Evolutionary conservation across 2,888 invertebrate species (phyloP), one percentile per base, ranked within the genome.

Genomic region (Tachina lurida): DNA sequence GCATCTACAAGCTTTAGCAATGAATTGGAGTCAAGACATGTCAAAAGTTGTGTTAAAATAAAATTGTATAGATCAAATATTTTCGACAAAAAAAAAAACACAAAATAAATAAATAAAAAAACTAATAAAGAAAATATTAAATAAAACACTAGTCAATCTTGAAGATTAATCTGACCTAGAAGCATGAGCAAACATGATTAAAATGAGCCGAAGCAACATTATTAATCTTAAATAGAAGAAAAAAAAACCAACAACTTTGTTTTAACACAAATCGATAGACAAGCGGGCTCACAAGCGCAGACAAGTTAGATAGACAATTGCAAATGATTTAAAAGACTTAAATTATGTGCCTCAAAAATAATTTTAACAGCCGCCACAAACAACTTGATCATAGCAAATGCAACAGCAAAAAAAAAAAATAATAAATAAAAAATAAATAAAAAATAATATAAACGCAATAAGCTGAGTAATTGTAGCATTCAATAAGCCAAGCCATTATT

Each of bases 121-220:
- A 62, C 0, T 31, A 31, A 31, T 7, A 71, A 9, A 17, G 1
- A 68, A 62, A 70, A n/a, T n/a, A n/a, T n/a, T 74, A 73, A 31
- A 19, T 15, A 19, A 63, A 62, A 17, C 73, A 39, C 73, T 54
- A 81, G 41, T 79, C 62, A 83, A 83, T 83, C 83, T 73, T 71
- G 62, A 60, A 83, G 81, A 79, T 86, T 62, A 76, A 86, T 86
- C 83, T 86, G 79, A 86, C 83, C 86, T 83, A 86, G 83, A 86
- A 83, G 79, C 71, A 67, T 70, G 74, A 75, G 75, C 75, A 79
- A 75, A 83, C 77, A 83, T 77, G 77, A 83, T 83, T 67, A 62
- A 68, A 70, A 19, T 75, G 54, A 73, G 52, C 77, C 31, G 15
- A 9, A 58, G 73, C 73, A 80, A 80, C 73, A 81, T 74, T 81